phyloP scores from a whole-genome alignment of 2,113 vertebrate genomes.

The Nipponia nippon region DNA sequence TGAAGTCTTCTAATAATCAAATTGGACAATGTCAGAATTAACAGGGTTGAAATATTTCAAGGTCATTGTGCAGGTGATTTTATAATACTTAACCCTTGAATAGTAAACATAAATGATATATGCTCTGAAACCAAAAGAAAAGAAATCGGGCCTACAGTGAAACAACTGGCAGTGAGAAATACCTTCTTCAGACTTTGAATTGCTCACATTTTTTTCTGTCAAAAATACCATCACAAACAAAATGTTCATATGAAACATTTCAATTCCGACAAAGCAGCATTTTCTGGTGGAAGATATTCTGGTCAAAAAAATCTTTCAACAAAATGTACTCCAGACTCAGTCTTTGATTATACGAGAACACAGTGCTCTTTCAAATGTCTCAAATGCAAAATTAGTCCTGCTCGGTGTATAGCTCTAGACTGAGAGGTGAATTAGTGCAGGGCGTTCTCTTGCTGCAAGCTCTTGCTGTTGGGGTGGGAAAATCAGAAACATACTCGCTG shows the following conservation, averaged over 20 bases:
- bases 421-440: slow-evolving; percentile 33
- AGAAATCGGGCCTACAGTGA: neutral
- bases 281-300: slow-evolving; percentile 39
- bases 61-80: neutral
- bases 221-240: slow-evolving; percentile 8
- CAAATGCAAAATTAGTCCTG: slow-evolving; percentile 52
- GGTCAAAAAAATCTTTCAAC: slow-evolving; percentile 27
- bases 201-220: neutral
- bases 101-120: neutral
- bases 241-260: neutral
- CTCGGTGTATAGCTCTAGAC: neutral
- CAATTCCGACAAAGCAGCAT: neutral
- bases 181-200: neutral
- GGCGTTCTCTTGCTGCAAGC: neutral
- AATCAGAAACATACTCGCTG: slow-evolving; percentile 3
- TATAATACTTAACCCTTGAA: neutral
- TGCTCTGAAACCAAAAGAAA: neutral
- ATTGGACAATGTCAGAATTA: neutral
- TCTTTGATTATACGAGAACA: slow-evolving; percentile 46
- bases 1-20: neutral
- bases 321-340: slow-evolving; percentile 22
- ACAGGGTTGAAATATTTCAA: neutral
- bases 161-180: neutral
- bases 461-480: slow-evolving; percentile 16
- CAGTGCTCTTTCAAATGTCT: slow-evolving; percentile 43